Conservation (phyloP, 30 jellyfish, hydroid and myxozoan species). For the Turritopsis rubra region DNA sequence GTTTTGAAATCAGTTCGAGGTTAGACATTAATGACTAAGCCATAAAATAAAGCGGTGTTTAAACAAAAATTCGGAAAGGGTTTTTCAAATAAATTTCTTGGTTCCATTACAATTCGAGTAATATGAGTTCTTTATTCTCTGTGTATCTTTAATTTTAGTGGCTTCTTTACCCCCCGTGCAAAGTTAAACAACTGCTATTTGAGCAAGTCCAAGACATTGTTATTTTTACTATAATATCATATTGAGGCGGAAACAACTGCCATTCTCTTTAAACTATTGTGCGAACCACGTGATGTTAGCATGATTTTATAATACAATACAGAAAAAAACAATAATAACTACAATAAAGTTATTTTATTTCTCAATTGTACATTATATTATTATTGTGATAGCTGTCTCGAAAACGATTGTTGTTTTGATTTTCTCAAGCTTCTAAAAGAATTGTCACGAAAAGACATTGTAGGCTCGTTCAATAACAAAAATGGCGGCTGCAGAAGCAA, state of each 20-base stretch:
- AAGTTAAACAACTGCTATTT: not conserved
- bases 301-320: not conserved
- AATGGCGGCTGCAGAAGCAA: slow-evolving; percentile 87
- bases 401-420: slow-evolving; percentile 24
- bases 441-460: slow-evolving; percentile 35
- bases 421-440: slow-evolving; percentile 8
- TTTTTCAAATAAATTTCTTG: too few species aligned
- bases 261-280: slow-evolving; percentile 7
- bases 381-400: not conserved
- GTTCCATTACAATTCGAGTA: too few species aligned
- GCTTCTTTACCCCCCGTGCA: not conserved
- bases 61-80: too few species aligned
- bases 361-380: not conserved
- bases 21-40: too few species aligned
- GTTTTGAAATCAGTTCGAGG: too few species aligned
- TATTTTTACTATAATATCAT: not conserved
- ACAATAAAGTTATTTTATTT: not conserved
- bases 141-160: not conserved
- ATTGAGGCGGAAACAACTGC: slow-evolving; percentile 21
- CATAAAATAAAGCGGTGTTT: too few species aligned
- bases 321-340: not conserved
- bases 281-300: slow-evolving; percentile 1
- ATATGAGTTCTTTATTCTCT: too few species aligned
- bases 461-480: slow-evolving; percentile 29
- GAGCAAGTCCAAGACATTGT: slow-evolving; percentile 9